Conservation (phyloP, 2,113 vertebrate species). For the Indicator indicator region DNA sequence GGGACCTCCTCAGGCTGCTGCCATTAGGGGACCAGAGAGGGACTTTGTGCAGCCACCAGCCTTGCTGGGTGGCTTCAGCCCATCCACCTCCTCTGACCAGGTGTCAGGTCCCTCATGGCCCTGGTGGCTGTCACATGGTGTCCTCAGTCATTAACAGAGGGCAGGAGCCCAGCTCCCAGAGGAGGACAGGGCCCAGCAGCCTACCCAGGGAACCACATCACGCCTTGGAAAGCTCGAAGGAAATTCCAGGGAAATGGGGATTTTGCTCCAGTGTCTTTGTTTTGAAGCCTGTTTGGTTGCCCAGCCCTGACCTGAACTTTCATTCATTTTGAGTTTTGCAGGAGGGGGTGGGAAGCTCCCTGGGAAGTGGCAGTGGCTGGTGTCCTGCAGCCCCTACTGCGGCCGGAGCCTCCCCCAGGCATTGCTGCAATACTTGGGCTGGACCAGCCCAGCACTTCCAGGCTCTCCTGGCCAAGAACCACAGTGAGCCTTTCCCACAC, state of each 20-base stretch:
- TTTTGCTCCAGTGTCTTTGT: not conserved
- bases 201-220: not conserved
- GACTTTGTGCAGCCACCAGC: rapidly evolving
- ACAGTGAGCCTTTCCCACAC: not conserved
- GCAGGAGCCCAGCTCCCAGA: not conserved
- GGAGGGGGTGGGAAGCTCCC: not conserved
- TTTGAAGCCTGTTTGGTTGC: not conserved
- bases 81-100: not conserved
- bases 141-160: not conserved
- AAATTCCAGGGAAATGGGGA: not conserved
- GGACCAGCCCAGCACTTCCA: not conserved
- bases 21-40: not conserved
- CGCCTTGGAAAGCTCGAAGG: rapidly evolving
- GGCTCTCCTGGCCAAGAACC: not conserved
- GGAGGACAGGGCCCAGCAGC: not conserved
- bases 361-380: not conserved
- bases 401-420: not conserved
- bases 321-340: not conserved
- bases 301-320: not conserved
- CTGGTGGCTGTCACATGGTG: not conserved
- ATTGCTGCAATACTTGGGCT: not conserved
- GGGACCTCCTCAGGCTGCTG: not conserved
- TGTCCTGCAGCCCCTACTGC: not conserved
- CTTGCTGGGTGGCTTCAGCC: rapidly evolving
- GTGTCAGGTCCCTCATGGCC: rapidly evolving